Evolutionary conservation across 2,888 invertebrate species (phyloP), one percentile per base, ranked within the genome.

Genomic region (Lamproptera curius): DNA sequence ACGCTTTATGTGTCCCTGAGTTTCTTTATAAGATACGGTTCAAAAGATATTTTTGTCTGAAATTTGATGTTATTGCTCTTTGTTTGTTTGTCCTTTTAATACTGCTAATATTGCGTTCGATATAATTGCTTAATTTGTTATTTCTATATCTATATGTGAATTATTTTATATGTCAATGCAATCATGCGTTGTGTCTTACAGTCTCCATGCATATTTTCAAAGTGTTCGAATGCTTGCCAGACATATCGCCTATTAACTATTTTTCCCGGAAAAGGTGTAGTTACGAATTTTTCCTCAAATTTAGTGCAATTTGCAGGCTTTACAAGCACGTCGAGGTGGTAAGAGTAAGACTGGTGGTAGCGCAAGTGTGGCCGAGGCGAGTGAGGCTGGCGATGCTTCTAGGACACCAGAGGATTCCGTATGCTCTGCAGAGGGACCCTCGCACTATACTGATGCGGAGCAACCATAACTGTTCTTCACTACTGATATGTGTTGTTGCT

Each of bases 341-440:
- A 90, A 85, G 73, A 90, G 79, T 75, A 89, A 84, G 76, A 74
- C 76, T 75, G 88, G 70, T 10, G 76, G 77, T 57, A 67, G 68
- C 53, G 64, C 76, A 0, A 90, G 90, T 70, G 91, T 88, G 57
- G 88, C 89, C 56, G 92, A 92, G 73, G 89, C 91, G 47, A 92
- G 92, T 56, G 93, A 93, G 76, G 92, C 75, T 0, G 84, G 92
- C 13, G 95, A 95, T 80, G 92, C 93, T 42, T 95, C 95, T 15
- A 91, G 94, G 56, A 96, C 96, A 13, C 96, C 96, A 9, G 96
- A 97, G 77, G 97, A 97, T 81, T 96, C 96, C 1, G 95, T 96
- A 35, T 96, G 96, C 81, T 95, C 95, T 63, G 93, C 91, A 58
- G 96, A 96, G 80, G 96, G 95, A 1, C 93, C 94, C 51, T 92